A percentile compares a stretch with the other conserved stretches of the same genome.
Conservation (phyloP, 2,888 invertebrate genomes). For the Physocephala rufipes region DNA sequence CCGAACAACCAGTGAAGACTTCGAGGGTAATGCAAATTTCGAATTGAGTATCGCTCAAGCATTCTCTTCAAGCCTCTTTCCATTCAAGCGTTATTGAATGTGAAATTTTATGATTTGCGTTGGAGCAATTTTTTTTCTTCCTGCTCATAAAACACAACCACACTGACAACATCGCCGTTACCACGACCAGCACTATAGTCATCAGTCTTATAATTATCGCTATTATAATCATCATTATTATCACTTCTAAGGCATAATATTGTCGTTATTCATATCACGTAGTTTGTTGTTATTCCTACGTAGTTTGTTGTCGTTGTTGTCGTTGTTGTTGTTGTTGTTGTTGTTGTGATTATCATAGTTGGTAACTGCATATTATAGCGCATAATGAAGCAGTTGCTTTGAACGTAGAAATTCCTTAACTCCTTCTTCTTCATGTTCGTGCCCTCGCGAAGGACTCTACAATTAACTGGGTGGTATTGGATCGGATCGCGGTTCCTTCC, state of each 20-base stretch:
- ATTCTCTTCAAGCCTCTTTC: not conserved
- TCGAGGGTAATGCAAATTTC: conserved; percentile 51
- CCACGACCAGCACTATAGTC: no score
- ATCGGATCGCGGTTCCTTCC: not conserved
- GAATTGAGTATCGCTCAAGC: conserved; percentile 45
- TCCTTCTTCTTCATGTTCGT: not conserved
- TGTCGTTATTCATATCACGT: conserved; percentile 7
- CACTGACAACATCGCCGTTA: no score
- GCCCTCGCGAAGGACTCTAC: conserved; percentile 23
- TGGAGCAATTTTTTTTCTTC: conserved; percentile 10
- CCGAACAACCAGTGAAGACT: conserved; percentile 36
- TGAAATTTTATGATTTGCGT: conserved; percentile 29
- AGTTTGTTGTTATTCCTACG: no score
- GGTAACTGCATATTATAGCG: conserved; percentile 22
- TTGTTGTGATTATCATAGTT: not conserved
- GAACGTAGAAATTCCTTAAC: conserved; percentile 8
- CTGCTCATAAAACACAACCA: no score
- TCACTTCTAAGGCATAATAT: not conserved
- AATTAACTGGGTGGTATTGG: conserved; percentile 20
- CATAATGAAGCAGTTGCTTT: conserved; percentile 33
- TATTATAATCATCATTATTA: conserved; percentile 23
- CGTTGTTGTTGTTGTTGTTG: conserved; percentile 16
- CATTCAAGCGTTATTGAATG: conserved; percentile 34
- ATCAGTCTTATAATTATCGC: no score
- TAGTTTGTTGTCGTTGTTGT: no score